phyloP scores from a whole-genome alignment of 2,888 invertebrate species.

The Uropetala carovei region DNA sequence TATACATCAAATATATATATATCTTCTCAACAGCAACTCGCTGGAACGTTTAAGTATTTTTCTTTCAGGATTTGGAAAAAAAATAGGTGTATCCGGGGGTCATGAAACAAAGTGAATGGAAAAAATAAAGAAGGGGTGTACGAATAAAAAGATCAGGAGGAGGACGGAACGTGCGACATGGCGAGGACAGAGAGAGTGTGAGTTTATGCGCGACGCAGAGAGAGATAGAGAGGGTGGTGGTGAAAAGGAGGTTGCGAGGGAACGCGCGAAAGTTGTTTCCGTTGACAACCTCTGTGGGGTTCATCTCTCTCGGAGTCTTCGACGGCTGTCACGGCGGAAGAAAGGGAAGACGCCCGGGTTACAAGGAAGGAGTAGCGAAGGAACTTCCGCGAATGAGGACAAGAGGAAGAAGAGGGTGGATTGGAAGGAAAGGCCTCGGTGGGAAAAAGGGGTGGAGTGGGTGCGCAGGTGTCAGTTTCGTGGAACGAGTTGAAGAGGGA shows the following conservation, averaged over 20 bases:
- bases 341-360: not conserved
- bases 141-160: not conserved
- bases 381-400: not conserved
- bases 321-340: not conserved
- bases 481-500: not conserved
- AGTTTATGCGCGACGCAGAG: not conserved
- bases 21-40: not conserved
- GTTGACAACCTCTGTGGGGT: conserved; percentile 24
- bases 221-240: not conserved
- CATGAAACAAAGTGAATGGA: not conserved
- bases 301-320: not conserved
- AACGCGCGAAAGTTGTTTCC: not conserved
- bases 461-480: not conserved
- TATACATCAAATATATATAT: not conserved
- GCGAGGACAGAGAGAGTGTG: not conserved
- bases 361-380: too few species aligned
- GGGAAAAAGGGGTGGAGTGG: not conserved
- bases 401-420: not conserved
- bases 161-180: not conserved
- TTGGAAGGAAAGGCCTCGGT: not conserved
- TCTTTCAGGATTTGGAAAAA: not conserved
- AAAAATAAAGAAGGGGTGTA: not conserved
- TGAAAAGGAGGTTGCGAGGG: not conserved
- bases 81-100: not conserved
- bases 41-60: not conserved